Base-by-base conservation (phyloP, 2,113 vertebrate genomes). In the Mirza zaza region DNA sequence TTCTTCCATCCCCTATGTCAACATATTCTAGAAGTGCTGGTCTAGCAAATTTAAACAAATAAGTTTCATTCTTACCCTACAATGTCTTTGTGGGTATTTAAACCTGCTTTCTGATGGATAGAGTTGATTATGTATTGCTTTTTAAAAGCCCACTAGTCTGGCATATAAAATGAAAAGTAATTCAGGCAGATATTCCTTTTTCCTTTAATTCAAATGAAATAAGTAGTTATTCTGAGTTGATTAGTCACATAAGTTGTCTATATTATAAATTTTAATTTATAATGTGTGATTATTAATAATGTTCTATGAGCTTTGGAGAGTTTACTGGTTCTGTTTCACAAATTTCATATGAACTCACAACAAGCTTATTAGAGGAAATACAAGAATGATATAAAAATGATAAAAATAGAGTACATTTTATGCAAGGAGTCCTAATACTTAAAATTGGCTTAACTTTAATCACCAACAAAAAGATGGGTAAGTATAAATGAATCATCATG, bases 391-490 rank as follows among this genome's bases (percentile, higher is more conserved):
- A 1, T 36, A 79, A 93, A 48, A 48, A 48, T 48, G 48, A 48
- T 48, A 94, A 88, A 91, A 61, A 13, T 77, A 87, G n/a, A 89
- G 12, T 63, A 73, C 10, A 84, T 83, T 73, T 92, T 75, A 39
- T 82, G 12, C 34, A 76, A 77, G 29, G 32, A 21, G 14, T 79
- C 86, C 39, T 92, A 67, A 39, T 45, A 83, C 11, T 57, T 93
- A 76, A 80, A 75, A 86, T 25, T 32, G 25, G 2, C 71, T 87
- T 70, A 84, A 87, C 86, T 97, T 82, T 86, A 83, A 57, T 67
- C 36, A 76, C 42, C 71, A 39, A 8, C 9, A 36, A 15, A 94
- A 89, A 71, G 15, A 87, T 83, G 23, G 97, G 97, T 97, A 97
- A 98, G 89, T 97, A 94, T 57, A 75, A 80, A 15, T 65, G 14